phyloP scores from a whole-genome alignment of 2,797 vertebrate species.

The Tragelaphus oryx region DNA sequence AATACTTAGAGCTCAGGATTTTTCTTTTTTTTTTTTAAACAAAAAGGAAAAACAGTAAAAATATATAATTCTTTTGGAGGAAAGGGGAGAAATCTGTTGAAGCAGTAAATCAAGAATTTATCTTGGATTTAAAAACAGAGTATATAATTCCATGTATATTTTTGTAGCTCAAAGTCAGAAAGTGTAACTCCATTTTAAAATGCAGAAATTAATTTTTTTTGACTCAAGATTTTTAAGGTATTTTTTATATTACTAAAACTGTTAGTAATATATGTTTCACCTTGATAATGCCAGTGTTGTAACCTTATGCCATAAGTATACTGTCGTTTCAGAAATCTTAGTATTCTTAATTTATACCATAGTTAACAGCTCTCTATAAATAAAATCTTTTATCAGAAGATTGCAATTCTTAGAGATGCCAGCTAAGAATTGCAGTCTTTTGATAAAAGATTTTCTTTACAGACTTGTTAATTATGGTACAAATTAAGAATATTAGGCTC shows the following conservation, averaged over 20 bases:
- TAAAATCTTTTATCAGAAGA: not conserved
- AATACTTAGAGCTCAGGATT: not conserved
- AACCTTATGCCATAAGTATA: not conserved
- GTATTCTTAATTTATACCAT: not conserved
- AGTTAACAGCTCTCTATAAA: not conserved
- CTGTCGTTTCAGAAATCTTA: not conserved
- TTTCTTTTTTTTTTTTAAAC: not conserved
- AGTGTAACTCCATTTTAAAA: not conserved
- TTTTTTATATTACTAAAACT: not conserved
- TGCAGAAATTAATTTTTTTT: not conserved
- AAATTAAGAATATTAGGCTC: conserved; percentile 17
- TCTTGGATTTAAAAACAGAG: conserved; percentile 1
- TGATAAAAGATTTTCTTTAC: not conserved
- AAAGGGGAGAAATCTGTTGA: not conserved
- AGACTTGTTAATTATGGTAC: not conserved
- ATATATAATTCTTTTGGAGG: not conserved
- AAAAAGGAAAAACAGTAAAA: not conserved
- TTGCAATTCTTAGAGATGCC: not conserved
- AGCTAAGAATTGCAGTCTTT: not conserved
- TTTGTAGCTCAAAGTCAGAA: not conserved
- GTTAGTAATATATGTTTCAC: not conserved
- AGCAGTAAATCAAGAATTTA: conserved; percentile 25
- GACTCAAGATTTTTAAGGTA: not conserved
- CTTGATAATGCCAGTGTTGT: not conserved
- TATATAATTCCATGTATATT: not conserved